A percentile compares a stretch with the other conserved stretches of the same genome.
Conservation (phyloP, 2,797 vertebrate genomes). For the Arrhamphus sclerolepis region DNA sequence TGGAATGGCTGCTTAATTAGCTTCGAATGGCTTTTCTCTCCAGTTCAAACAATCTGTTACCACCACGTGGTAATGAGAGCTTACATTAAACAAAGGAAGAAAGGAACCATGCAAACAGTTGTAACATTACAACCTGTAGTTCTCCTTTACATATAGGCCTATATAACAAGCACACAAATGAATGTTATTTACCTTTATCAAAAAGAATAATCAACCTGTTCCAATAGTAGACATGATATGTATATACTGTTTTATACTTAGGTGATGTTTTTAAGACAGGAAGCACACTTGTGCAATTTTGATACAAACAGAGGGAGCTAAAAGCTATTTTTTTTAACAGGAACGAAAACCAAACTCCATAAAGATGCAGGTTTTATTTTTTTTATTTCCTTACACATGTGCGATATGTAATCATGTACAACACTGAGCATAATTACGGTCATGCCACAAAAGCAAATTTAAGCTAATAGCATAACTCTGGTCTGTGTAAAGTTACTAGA, state of each 20-base stretch:
- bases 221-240: constrained; percentile 21
- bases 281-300: constrained; percentile 9
- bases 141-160: constrained; percentile 62
- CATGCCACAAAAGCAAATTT: background rate
- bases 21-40: constrained; percentile 95
- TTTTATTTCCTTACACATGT: constrained; percentile 11
- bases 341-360: constrained; percentile 21
- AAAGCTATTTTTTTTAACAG: constrained; percentile 11
- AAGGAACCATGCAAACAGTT: constrained; percentile 78
- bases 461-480: constrained; percentile 8
- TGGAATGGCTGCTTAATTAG: constrained; percentile 96
- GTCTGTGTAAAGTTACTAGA: constrained; percentile 20
- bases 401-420: constrained; percentile 5
- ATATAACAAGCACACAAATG: constrained; percentile 40
- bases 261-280: background rate
- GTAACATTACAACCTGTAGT: constrained; percentile 79
- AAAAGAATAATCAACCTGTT: constrained; percentile 36
- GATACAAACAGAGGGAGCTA: constrained; percentile 8
- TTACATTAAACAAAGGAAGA: constrained; percentile 87
- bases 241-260: constrained; percentile 1
- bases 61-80: constrained; percentile 94
- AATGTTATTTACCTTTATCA: constrained; percentile 45
- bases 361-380: constrained; percentile 19
- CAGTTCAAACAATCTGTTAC: constrained; percentile 97
- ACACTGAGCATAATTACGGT: constrained; percentile 12